Conservation (phyloP, 2,797 vertebrate genomes). For the Acanthopagrus latus region DNA sequence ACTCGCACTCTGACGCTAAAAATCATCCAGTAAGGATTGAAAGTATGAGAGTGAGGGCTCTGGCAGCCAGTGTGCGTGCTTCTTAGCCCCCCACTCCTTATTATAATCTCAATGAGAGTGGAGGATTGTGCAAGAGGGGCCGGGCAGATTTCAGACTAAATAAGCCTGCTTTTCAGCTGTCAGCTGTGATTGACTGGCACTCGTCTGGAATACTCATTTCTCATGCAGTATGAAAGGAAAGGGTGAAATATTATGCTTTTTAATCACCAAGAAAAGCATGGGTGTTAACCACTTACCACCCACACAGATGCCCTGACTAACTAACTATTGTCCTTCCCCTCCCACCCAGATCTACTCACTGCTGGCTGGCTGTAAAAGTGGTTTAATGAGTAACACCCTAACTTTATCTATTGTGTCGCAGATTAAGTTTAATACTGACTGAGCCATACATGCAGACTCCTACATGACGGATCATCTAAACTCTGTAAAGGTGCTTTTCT, state of each 20-base stretch:
- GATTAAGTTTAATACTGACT: conserved; percentile 47
- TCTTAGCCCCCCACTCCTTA: neutral
- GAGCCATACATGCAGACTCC: neutral
- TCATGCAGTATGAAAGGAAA: conserved; percentile 67
- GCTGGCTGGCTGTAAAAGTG: conserved; percentile 61
- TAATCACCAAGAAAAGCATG: conserved; percentile 49
- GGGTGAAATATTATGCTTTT: conserved; percentile 59
- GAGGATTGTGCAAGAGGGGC: conserved; percentile 48
- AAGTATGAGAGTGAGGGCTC: conserved; percentile 19
- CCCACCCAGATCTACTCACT: conserved; percentile 60
- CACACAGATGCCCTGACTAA: conserved; percentile 69
- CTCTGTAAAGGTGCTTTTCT: neutral
- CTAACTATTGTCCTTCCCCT: conserved; percentile 61
- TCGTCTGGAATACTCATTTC: conserved; percentile 61
- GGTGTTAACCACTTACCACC: conserved; percentile 77
- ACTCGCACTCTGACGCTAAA: conserved; percentile 39
- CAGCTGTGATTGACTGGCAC: conserved; percentile 75
- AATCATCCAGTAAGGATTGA: conserved; percentile 22
- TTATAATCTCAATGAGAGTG: conserved; percentile 41
- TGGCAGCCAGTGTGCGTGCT: conserved; percentile 16
- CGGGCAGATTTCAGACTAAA: conserved; percentile 61
- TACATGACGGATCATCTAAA: neutral
- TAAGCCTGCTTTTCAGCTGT: conserved; percentile 74
- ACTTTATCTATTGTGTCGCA: conserved; percentile 50
- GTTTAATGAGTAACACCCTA: conserved; percentile 74